Base-by-base conservation (phyloP, 1,140 invertebrate genomes). In the Drosophila ficusphila region DNA sequence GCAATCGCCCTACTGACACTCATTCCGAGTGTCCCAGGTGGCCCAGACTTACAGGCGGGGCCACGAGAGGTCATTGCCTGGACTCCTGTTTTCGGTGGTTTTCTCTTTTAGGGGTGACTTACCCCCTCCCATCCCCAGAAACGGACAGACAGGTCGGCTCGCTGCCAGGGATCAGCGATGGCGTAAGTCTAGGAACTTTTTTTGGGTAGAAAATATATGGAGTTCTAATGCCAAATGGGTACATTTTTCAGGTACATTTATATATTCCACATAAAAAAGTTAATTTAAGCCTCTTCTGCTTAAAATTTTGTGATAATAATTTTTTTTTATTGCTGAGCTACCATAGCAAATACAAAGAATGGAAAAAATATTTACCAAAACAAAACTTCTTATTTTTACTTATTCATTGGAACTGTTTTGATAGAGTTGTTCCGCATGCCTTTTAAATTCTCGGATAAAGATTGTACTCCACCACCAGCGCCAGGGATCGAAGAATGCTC, bases 1-100 rank as follows among this genome's bases (percentile, higher is more conserved):
- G 67, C 57, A 70, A 83, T 51, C 57, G 78, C 60, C 31, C 56
- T 51, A 54, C 46, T 48, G 46, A 67, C 48, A 79, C 54, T 23
- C 47, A 73, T 73, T 73, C 16, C 14, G 36, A 11, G 23, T 27
- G 23, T 61, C 65, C 65, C 68, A 58, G 52, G 52, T 49, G 68
- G 53, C 68, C 16, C 9, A 51, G 38, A 42, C 60, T n/a, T 27
- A n/a, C n/a, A 14, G 56, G 34, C 47, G n/a, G 27, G 46, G 29
- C 38, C 29, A 44, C 19, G 21, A 46, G 54, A 53, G 72, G 73
- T 76, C 73, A 69, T 76, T 76, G 72, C 29, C 72, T 52, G 42
- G n/a, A 31, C 21, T 51, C 25, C 36, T 14, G 34, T 65, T 52
- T 41, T 67, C 4, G 62, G 29, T 19, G 16, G 29, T 41, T 52